Base-by-base conservation (phyloP, 2,888 invertebrate genomes). In the Biston stratarius region DNA sequence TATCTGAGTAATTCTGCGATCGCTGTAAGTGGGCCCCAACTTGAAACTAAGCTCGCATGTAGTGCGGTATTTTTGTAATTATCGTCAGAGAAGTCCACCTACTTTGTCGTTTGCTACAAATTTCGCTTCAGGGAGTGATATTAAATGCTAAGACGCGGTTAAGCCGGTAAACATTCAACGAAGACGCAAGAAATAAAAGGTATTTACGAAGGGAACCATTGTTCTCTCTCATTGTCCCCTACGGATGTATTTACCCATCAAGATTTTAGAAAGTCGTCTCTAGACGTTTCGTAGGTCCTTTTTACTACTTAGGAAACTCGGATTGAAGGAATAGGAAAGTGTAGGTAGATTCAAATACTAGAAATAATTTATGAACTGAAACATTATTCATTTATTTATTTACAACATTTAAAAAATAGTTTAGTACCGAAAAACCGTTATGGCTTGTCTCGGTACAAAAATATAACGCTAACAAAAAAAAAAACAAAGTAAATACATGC, bases 191-290 rank as follows among this genome's bases (percentile, higher is more conserved):
- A 81, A 81, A 82, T 84, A 85, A 83, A 82, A 81, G 83, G 83
- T 85, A 83, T 85, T 87, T 85, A 82, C 83, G 66, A 79, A 82
- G 79, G 77, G 73, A 72, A 69, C 77, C 77, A 84, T 86, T 87
- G 85, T 86, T 77, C 76, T 76, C 67, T 74, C 72, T 77, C 80
- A 78, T 83, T 83, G 84, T 85, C 76, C 78, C 70, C 67, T 82
- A 73, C 67, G 77, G 78, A 77, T 79, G 78, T 72, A 81, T 82
- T 81, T 83, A 78, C 76, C 69, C 75, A 79, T 79, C 69, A 77
- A 77, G 77, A 78, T 81, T 81, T 82, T 74, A 76, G 79, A 80
- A 82, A 80, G 77, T 74, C 70, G 69, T 71, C 58, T 59, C 59
- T 67, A 71, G 69, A 75, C 76, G 74, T 74, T 74, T 64, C 71